Evolutionary conservation across 2,797 vertebrate genomes (phyloP).

Genomic region (Sebastes iracundus): DNA sequence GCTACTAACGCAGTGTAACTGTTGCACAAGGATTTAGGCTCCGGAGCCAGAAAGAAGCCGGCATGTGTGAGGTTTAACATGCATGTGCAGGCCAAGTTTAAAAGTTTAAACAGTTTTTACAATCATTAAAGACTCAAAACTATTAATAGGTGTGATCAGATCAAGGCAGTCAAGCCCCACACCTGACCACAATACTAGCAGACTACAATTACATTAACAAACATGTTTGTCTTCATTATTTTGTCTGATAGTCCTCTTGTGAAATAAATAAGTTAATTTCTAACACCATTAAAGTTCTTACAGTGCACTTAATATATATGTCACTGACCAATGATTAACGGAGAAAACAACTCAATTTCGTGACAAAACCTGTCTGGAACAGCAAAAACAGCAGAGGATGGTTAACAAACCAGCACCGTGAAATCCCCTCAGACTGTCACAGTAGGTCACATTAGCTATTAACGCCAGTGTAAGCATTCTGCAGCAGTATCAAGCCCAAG

Average conservation of each 20-base stretch:
- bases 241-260: background rate
- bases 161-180: background rate
- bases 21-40: conserved; percentile 75
- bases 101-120: conserved; percentile 31
- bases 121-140: conserved; percentile 15
- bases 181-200: background rate
- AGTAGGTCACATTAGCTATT: conserved; percentile 72
- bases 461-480: conserved; percentile 64
- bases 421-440: conserved; percentile 34
- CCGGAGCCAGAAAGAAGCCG: conserved; percentile 62
- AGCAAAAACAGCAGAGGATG: conserved; percentile 51
- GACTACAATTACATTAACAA: background rate
- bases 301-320: background rate
- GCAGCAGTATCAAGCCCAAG: conserved; percentile 13
- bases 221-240: background rate
- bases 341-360: conserved; percentile 19
- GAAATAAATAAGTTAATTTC: background rate
- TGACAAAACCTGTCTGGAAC: conserved; percentile 52
- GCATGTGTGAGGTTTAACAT: conserved; percentile 71
- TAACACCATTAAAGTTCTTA: conserved; percentile 11
- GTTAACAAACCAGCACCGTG: conserved; percentile 55
- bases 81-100: conserved; percentile 54
- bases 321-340: conserved; percentile 44
- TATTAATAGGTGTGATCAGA: conserved; percentile 11
- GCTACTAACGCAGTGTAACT: conserved; percentile 66